Evolutionary conservation across 2,888 invertebrate genomes (phyloP).

Genomic region (Ceraclea dissimilis): DNA sequence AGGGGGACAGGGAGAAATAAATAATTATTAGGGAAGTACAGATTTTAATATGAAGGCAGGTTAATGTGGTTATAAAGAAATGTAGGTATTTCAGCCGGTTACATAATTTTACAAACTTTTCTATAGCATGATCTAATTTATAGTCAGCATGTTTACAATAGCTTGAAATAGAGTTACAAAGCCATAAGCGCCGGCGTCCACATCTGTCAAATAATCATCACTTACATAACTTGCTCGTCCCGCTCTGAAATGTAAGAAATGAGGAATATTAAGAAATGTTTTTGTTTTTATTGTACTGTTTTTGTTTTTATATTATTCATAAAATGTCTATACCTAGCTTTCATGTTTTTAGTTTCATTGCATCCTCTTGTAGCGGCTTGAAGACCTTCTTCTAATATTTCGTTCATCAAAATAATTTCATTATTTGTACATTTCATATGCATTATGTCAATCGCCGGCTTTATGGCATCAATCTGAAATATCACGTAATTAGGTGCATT

Average conservation of each 20-base stretch:
- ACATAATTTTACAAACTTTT: too few species aligned
- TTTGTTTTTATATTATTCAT: too few species aligned
- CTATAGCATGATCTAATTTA: too few species aligned
- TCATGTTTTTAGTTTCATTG: slow-evolving; percentile 46
- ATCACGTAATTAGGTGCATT: too few species aligned
- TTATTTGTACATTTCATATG: slow-evolving; percentile 32
- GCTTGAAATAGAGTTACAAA: slow-evolving; percentile 56
- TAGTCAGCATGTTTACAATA: too few species aligned
- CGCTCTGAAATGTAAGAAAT: slow-evolving; percentile 43
- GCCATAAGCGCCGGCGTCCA: slow-evolving; percentile 66
- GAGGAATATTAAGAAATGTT: slow-evolving; percentile 3
- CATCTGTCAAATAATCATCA: slow-evolving; percentile 39
- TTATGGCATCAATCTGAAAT: slow-evolving; percentile 49
- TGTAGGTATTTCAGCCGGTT: too few species aligned
- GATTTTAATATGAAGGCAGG: too few species aligned
- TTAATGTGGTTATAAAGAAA: too few species aligned
- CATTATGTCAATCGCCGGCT: slow-evolving; percentile 40
- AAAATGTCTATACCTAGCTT: slow-evolving; percentile 40
- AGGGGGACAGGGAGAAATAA: too few species aligned
- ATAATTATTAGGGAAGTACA: too few species aligned
- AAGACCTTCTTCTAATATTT: slow-evolving; percentile 33
- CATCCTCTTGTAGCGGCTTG: slow-evolving; percentile 43
- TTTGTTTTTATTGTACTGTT: slow-evolving; percentile 10
- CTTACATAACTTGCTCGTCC: slow-evolving; percentile 69
- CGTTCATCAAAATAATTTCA: slow-evolving; percentile 29